Percentiles rank a stretch among this genome's conserved stretches.
phyloP scores from a whole-genome alignment of 2,888 invertebrate genomes.

The Drosophila phalerata region DNA sequence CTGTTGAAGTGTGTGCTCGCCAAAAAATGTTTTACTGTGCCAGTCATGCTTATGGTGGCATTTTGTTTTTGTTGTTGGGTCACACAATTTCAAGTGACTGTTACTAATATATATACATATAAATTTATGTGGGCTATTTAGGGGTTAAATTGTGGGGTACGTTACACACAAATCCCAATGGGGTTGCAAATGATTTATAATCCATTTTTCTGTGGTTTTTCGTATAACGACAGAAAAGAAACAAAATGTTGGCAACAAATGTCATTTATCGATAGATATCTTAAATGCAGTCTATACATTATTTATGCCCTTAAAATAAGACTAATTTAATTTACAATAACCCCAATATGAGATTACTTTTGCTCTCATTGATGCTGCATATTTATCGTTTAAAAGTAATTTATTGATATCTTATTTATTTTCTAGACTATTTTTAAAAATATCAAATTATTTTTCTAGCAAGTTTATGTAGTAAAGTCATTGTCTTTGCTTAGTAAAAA shows the following conservation, averaged over 20 bases:
- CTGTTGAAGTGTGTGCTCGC: slow-evolving; percentile 10
- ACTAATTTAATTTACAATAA: slow-evolving; percentile 9
- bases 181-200: slow-evolving; percentile 54
- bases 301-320: slow-evolving; percentile 1
- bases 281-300: slow-evolving; percentile 1
- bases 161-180: slow-evolving; percentile 23
- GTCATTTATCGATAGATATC: slow-evolving; percentile 7
- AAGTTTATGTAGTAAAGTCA: background rate
- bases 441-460: background rate
- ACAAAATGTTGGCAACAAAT: slow-evolving; percentile 14
- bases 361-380: background rate
- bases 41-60: slow-evolving; percentile 44
- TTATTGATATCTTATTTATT: background rate
- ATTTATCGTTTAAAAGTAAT: background rate
- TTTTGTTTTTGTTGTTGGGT: slow-evolving; percentile 27
- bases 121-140: slow-evolving; percentile 48
- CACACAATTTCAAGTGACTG: slow-evolving; percentile 45
- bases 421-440: background rate
- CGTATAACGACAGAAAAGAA: slow-evolving; percentile 13
- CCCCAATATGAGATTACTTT: background rate
- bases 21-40: slow-evolving; percentile 52
- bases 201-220: slow-evolving; percentile 37
- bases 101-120: slow-evolving; percentile 37
- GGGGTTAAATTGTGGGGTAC: slow-evolving; percentile 56
- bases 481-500: too few relatives aligned